Base-by-base conservation (phyloP, 2,113 vertebrate species). In the Illadopsis cleaveri region DNA sequence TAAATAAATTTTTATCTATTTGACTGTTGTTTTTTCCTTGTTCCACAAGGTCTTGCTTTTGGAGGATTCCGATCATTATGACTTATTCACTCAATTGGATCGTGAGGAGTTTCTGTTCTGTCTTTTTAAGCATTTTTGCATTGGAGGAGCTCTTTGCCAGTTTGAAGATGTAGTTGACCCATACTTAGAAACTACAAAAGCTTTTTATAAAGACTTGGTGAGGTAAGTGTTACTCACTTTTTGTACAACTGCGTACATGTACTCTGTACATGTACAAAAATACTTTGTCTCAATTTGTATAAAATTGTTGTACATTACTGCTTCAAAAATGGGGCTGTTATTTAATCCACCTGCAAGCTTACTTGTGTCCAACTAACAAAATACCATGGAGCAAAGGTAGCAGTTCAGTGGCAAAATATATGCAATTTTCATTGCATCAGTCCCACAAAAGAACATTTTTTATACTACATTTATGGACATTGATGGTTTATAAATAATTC, bases 71-170 rank as follows among this genome's bases (percentile, higher is more conserved):
- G 98, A 99, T 77, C 97, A 99, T 89, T 99, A 99, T 95, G 94
- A 98, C 30, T 64, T 98, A 92, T 98, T 99, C 53, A 98, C 98
- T 93, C 95, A 77, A 14, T 47, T 90, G 71, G 98, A 99, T 76
- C 98, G 99, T 5, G 89, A 98, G 42, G 99, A 99, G 96, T 99
- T 99, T 93, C 97, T 99, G 9, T 99, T 99, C 93, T 97, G 98
- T 87, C 98, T 99, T 89, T 99, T 99, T 96, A 99, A 99, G 94
- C 99, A 99, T 90, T 96, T 99, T 77, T 99, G 99, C 95, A 96
- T 99, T 33, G 99, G 99, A 90, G 99, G 99, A 95, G 77, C 98
- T 57, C 98, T 99, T 60, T 99, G 99, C 96, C 99, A 99, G 72
- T 99, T 98, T 78, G 99, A 99, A 97, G 99, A 99, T 95, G 81